phyloP scores from a whole-genome alignment of 2,888 invertebrate species.

The Polyploca ridens region DNA sequence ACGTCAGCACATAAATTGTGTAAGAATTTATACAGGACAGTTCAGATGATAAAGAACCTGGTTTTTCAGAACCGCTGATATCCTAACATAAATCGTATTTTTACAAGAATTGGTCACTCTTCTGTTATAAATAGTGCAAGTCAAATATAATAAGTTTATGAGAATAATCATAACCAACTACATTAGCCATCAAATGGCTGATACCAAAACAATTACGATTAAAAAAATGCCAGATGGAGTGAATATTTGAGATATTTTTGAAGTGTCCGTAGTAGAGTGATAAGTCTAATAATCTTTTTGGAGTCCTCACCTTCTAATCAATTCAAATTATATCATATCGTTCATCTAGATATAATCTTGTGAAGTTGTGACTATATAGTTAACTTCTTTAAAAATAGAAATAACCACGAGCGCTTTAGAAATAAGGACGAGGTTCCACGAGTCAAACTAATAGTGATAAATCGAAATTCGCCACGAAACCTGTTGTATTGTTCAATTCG shows the following conservation, averaged over 20 bases:
- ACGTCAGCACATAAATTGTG: constrained; percentile 34
- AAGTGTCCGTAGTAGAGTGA: too few relatives aligned
- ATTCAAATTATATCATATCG: too few relatives aligned
- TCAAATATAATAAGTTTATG: too few relatives aligned
- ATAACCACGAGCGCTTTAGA: neutral
- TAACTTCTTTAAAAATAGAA: neutral
- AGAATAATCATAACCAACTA: too few relatives aligned
- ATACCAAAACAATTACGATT: too few relatives aligned
- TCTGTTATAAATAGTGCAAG: neutral
- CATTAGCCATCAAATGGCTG: too few relatives aligned
- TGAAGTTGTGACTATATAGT: neutral
- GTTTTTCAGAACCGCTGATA: constrained; percentile 21
- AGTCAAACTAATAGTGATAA: neutral
- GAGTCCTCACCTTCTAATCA: too few relatives aligned
- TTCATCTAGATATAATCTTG: too few relatives aligned
- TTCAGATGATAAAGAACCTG: constrained; percentile 34
- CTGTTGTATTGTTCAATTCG: neutral
- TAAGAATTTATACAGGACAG: constrained; percentile 32
- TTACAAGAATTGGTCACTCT: neutral
- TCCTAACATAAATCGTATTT: constrained; percentile 21
- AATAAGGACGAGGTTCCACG: neutral
- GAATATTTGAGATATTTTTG: neutral
- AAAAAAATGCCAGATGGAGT: too few relatives aligned
- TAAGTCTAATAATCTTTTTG: too few relatives aligned
- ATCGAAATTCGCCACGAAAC: neutral